Percentiles rank a stretch among this genome's conserved stretches.
Evolutionary conservation across 2,888 invertebrate species (phyloP).

Genomic region (Bedellia somnulentella): DNA sequence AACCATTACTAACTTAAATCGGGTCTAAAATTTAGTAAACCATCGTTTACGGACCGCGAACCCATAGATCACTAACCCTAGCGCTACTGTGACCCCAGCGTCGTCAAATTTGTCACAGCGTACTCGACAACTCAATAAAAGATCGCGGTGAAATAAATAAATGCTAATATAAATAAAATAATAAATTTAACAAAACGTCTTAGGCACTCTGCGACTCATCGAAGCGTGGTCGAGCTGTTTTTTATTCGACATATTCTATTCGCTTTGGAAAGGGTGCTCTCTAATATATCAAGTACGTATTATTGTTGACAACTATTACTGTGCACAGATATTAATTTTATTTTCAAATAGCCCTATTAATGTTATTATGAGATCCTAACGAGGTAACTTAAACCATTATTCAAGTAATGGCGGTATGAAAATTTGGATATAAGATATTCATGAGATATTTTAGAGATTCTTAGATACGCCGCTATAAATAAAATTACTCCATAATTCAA

Average conservation of each 20-base stretch:
- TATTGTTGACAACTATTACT: slow-evolving; percentile 14
- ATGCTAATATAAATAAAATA: slow-evolving; percentile 57
- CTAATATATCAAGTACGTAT: slow-evolving; percentile 40
- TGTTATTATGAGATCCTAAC: background rate
- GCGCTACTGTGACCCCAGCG: slow-evolving; percentile 40
- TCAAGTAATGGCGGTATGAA: too few relatives aligned
- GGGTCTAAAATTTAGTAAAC: slow-evolving; percentile 50
- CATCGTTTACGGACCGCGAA: slow-evolving; percentile 38
- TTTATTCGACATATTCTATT: slow-evolving; percentile 58
- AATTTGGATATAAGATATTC: too few relatives aligned
- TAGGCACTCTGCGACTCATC: slow-evolving; percentile 46
- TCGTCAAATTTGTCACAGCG: slow-evolving; percentile 61
- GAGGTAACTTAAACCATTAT: slow-evolving; percentile 3
- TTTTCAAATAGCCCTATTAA: too few relatives aligned
- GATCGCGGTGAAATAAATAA: slow-evolving; percentile 39
- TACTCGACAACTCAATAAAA: slow-evolving; percentile 48
- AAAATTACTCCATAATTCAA: too few relatives aligned
- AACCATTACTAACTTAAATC: slow-evolving; percentile 43
- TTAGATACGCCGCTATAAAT: too few relatives aligned
- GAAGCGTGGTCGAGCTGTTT: slow-evolving; percentile 49
- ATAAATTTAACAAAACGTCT: slow-evolving; percentile 62
- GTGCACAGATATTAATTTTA: too few relatives aligned
- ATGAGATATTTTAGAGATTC: too few relatives aligned
- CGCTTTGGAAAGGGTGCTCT: slow-evolving; percentile 41
- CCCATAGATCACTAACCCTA: slow-evolving; percentile 46